A percentile compares a stretch with the other conserved stretches of the same genome.
These are phyloP conservation scores for Knipowitschia caucasica DNA, from an alignment of 2,797 vertebrate genomes.

Conservation along the genomic window DNA sequence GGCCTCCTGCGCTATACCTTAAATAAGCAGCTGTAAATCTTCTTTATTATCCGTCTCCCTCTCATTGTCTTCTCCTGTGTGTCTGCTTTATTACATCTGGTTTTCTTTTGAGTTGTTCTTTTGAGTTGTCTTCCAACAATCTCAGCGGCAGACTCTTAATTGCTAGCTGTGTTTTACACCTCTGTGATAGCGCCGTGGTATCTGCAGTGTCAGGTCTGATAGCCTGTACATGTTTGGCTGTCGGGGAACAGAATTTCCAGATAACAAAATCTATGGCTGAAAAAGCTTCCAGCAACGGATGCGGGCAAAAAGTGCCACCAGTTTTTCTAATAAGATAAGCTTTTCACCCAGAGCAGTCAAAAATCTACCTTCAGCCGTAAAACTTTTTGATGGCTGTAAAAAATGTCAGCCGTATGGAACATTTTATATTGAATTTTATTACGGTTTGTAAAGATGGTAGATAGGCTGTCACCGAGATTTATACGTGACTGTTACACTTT, in stretches of 20 bases:
- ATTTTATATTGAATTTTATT: conserved; percentile 8
- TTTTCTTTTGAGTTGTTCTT: conserved; percentile 19
- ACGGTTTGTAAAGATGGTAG: conserved; percentile 8
- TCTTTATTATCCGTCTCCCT: background rate
- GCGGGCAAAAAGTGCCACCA: conserved; percentile 1
- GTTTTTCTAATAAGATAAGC: conserved; percentile 6
- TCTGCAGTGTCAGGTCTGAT: conserved; percentile 33
- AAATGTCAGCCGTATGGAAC: background rate
- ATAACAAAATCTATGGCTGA: conserved; percentile 26
- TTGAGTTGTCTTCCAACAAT: conserved; percentile 32
- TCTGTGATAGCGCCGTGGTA: conserved; percentile 30
- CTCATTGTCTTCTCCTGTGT: conserved; percentile 6
- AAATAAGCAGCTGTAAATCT: conserved; percentile 12
- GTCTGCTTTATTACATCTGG: conserved; percentile 10
- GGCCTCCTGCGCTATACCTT: background rate
- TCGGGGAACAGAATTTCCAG: conserved; percentile 23
- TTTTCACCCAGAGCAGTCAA: conserved; percentile 7
- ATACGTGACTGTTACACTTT: conserved; percentile 2
- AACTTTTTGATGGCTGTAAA: conserved; percentile 10
- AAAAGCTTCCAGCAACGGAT: conserved; percentile 4
- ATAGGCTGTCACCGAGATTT: conserved; percentile 5
- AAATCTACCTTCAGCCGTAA: conserved; percentile 10
- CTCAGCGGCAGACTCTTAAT: conserved; percentile 29
- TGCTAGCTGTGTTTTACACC: conserved; percentile 30
- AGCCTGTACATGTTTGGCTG: conserved; percentile 30